Percentiles rank a stretch among this genome's conserved stretches.
These are phyloP conservation scores for Ochotona princeps DNA, from an alignment of 2,113 vertebrate species.

Conservation along the genomic window DNA sequence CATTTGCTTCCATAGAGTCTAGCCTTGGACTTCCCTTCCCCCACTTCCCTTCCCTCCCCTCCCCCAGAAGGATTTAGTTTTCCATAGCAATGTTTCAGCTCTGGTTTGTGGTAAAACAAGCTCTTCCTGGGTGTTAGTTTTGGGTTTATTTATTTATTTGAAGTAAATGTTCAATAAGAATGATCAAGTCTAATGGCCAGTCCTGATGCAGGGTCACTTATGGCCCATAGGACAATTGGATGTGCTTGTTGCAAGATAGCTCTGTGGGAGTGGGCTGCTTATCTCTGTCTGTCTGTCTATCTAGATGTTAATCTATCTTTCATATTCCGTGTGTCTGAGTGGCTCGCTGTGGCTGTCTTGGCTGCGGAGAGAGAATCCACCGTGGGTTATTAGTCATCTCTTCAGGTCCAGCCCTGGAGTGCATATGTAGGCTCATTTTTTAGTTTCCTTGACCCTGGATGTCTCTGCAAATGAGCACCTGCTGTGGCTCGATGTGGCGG, in stretches of 20 bases:
- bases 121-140: neutral
- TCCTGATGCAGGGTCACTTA: neutral
- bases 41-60: neutral
- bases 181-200: neutral
- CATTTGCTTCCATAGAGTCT: neutral
- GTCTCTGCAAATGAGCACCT: slow-evolving; percentile 55
- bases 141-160: neutral
- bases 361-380: fast-evolving
- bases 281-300: too few species aligned
- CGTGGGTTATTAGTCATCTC: neutral
- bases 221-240: neutral
- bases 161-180: neutral
- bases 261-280: neutral
- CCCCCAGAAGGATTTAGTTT: neutral
- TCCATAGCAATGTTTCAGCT: neutral
- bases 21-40: neutral
- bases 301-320: too few species aligned
- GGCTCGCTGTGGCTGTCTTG: neutral
- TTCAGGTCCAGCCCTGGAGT: neutral
- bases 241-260: fast-evolving
- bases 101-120: neutral
- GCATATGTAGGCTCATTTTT: neutral
- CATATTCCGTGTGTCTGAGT: too few species aligned
- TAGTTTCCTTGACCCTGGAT: neutral
- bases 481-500: neutral